Percentiles rank a stretch among this genome's conserved stretches.
Evolutionary conservation across 30 jellyfish, hydroid and myxozoan genomes (phyloP).

Genomic region (Turritopsis dohrnii): DNA sequence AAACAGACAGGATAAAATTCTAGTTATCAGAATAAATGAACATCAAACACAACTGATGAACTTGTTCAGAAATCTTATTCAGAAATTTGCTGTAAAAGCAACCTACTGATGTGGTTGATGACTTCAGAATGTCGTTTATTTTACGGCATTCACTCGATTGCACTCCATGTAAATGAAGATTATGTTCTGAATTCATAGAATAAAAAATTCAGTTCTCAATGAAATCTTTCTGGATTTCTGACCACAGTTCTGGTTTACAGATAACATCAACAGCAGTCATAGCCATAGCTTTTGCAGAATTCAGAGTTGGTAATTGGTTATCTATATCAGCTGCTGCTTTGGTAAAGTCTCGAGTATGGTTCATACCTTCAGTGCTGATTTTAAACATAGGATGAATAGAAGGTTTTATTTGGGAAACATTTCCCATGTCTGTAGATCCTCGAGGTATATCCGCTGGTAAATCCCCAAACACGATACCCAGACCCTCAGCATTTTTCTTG

Average conservation of each 20-base stretch:
- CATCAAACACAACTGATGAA: too few species aligned
- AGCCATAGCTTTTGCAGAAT: conserved; percentile 53
- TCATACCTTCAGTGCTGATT: conserved; percentile 57
- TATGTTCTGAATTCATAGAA: too few species aligned
- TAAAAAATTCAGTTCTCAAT: neutral
- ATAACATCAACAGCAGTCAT: conserved; percentile 45
- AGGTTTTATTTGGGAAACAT: conserved; percentile 78
- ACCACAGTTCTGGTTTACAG: conserved; percentile 9
- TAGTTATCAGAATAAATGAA: too few species aligned
- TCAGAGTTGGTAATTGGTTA: conserved; percentile 39
- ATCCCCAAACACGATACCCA: conserved; percentile 50
- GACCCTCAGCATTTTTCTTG: conserved; percentile 44
- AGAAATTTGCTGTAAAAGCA: too few species aligned
- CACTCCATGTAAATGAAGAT: too few species aligned
- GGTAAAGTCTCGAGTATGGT: conserved; percentile 72
- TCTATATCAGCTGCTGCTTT: conserved; percentile 58
- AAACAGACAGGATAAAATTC: too few species aligned
- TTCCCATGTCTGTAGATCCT: conserved; percentile 90
- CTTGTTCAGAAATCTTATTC: too few species aligned
- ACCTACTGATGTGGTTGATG: too few species aligned
- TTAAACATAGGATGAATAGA: conserved; percentile 81
- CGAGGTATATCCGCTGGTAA: neutral
- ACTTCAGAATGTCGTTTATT: too few species aligned
- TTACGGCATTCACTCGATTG: too few species aligned
- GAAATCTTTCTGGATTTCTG: conserved; percentile 10